Evolutionary conservation across 2,113 vertebrate genomes (phyloP), one percentile per base, ranked within the genome.

Genomic region (Pipra filicauda): DNA sequence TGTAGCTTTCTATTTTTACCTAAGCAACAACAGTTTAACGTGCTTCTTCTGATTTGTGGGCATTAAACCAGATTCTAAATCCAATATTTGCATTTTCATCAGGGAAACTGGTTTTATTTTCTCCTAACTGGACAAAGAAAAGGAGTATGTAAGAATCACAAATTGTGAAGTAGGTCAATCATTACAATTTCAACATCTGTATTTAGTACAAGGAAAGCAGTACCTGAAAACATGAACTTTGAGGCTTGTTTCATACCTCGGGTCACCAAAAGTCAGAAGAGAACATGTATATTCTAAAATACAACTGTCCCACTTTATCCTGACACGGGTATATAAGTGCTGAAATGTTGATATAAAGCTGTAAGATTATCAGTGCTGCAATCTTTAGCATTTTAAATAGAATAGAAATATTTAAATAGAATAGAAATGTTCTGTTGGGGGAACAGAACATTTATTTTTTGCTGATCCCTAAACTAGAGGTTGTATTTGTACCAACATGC

Each of bases 1-100:
- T 70, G 91, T 62, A 94, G 91, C 82, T 96, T 91, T 91, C 94
- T 96, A 93, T 96, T 96, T 96, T 96, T 96, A 90, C 57, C 85
- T 71, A 77, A 88, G 82, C 82, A 94, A 94, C 75, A 91, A 74
- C 81, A 67, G 46, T 51, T 82, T 85, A 85, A 95, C 55, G 37
- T 71, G 90, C 71, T 80, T 31, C 46, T 88, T 88, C 55, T 77
- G 37, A 43, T 75, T 95, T 87, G 72, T 16, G 74, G 81, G 66
- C 80, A 71, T 65, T 65, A 81, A 52, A 72, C 19, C 75, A 76
- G 73, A 73, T 35, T 79, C 66, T 12, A 70, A 41, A 65, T 76
- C 30, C 5, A 79, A 3, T 58, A 64, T 72, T 78, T 81, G 22
- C n/a, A 57, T 87, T 95, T 81, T 78, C 22, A 59, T 30, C 37